Percentiles rank a stretch among this genome's conserved stretches.
Conservation (phyloP, 1,140 invertebrate species). For the Prorops nasuta region DNA sequence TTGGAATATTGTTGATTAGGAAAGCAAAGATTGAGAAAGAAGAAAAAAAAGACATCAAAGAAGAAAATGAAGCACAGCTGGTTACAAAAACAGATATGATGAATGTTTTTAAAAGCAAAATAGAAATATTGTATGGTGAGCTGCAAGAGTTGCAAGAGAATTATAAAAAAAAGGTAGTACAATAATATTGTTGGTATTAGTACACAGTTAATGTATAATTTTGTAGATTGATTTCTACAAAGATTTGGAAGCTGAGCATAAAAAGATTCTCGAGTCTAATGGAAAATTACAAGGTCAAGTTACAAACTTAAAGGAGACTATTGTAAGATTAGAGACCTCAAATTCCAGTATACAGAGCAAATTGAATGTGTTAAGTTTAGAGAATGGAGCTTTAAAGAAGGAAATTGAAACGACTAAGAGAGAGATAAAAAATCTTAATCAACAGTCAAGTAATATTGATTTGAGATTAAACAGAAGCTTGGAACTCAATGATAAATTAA, state of each 20-base stretch:
- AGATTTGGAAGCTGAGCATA: slow-evolving; percentile 48
- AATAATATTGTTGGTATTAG: not conserved
- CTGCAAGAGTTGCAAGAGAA: slow-evolving; percentile 43
- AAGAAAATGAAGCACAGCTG: slow-evolving; percentile 14
- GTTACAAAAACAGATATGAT: not conserved
- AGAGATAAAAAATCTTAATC: slow-evolving; percentile 47
- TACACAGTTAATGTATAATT: slow-evolving; percentile 8
- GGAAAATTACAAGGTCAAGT: slow-evolving; percentile 49
- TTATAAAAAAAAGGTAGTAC: slow-evolving; percentile 47
- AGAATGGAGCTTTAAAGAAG: slow-evolving; percentile 53
- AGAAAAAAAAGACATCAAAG: slow-evolving; percentile 3
- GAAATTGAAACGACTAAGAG: slow-evolving; percentile 53
- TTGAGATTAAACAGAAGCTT: slow-evolving; percentile 51
- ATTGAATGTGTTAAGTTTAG: slow-evolving; percentile 43
- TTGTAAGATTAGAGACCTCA: slow-evolving; percentile 46
- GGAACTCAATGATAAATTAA: slow-evolving; percentile 55
- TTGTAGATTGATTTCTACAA: slow-evolving; percentile 42
- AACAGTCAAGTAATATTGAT: slow-evolving; percentile 43
- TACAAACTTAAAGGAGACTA: slow-evolving; percentile 39
- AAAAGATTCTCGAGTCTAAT: slow-evolving; percentile 44
- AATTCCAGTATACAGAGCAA: slow-evolving; percentile 37
- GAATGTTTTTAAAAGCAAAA: slow-evolving; percentile 47
- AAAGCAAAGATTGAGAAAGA: slow-evolving; percentile 1
- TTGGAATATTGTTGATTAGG: not conserved
- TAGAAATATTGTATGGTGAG: slow-evolving; percentile 50